These are phyloP conservation scores for Paramuricea clavata DNA, from an alignment of 92 coral and sea anemone genomes.

Conservation along the genomic window DNA sequence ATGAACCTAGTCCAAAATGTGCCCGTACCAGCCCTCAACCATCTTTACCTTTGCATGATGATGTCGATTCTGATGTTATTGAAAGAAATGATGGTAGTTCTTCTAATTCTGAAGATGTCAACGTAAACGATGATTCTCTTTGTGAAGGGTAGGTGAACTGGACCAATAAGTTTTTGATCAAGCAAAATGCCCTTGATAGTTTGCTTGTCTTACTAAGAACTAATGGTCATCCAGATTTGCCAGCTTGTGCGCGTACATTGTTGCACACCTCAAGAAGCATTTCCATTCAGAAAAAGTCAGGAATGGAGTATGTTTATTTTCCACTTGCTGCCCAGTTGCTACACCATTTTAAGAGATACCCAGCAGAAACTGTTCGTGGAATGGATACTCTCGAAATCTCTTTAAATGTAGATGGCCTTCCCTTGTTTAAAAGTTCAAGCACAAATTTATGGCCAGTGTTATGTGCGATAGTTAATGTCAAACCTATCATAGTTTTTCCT, in stretches of 20 bases:
- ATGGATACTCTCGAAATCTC: slow-evolving; percentile 12
- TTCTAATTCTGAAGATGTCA: too few relatives aligned
- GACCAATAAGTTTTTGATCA: too few relatives aligned
- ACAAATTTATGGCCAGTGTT: slow-evolving; percentile 30
- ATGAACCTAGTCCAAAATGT: too few relatives aligned
- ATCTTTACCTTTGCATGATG: too few relatives aligned
- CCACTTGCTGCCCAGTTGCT: slow-evolving; percentile 1
- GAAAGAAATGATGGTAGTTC: too few relatives aligned
- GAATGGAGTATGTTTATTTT: slow-evolving; percentile 20
- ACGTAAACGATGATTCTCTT: too few relatives aligned
- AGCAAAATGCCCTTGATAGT: too few relatives aligned
- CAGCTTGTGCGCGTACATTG: slow-evolving; percentile 29
- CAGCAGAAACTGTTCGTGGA: background rate
- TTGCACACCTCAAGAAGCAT: background rate
- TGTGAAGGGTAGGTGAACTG: too few relatives aligned
- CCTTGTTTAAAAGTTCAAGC: slow-evolving; percentile 17
- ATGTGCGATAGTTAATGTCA: slow-evolving; percentile 16
- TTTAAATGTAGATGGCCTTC: slow-evolving; percentile 32
- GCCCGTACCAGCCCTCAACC: too few relatives aligned
- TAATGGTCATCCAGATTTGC: slow-evolving; percentile 28
- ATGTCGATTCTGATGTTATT: too few relatives aligned
- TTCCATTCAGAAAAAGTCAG: slow-evolving; percentile 26
- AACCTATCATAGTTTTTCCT: slow-evolving; percentile 38
- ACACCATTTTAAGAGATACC: slow-evolving; percentile 13
- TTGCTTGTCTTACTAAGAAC: background rate